Evolutionary conservation across 1,140 invertebrate genomes (phyloP).

Genomic region (Sycophila sp.): DNA sequence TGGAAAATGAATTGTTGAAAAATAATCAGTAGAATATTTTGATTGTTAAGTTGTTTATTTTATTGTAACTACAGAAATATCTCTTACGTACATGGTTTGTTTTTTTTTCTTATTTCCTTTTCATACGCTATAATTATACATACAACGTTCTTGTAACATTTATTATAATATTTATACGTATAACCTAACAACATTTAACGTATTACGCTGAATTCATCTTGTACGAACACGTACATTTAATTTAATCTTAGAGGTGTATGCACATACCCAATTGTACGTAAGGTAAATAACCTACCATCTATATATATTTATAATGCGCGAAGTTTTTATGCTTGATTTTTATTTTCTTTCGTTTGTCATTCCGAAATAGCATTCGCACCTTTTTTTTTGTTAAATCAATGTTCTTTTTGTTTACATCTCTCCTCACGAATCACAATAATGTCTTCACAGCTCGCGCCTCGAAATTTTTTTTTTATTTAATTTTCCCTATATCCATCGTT

Average conservation of each 20-base stretch:
- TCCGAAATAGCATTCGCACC: conserved; percentile 12
- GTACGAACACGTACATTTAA: conserved; percentile 27
- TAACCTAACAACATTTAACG: conserved; percentile 64
- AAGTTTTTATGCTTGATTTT: not conserved
- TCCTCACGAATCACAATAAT: not conserved
- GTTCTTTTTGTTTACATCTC: not conserved
- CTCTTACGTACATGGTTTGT: conserved; percentile 45
- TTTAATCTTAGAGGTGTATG: conserved; percentile 25
- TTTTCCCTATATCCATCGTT: not conserved
- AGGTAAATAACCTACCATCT: conserved; percentile 28
- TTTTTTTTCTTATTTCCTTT: conserved; percentile 31
- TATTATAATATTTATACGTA: conserved; percentile 60
- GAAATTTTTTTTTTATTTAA: not conserved
- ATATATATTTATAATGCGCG: conserved; percentile 29
- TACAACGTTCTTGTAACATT: conserved; percentile 63
- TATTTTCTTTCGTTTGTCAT: conserved; percentile 18
- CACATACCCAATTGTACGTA: conserved; percentile 27
- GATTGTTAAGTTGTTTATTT: conserved; percentile 46
- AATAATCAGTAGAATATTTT: no score
- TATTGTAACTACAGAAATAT: conserved; percentile 53
- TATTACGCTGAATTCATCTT: conserved; percentile 50
- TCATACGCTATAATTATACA: conserved; percentile 50
- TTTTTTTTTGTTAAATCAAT: not conserved
- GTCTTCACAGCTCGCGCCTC: not conserved
- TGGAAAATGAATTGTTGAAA: no score